Percentiles rank a stretch among this genome's conserved stretches.
Conservation (phyloP, 2,797 vertebrate genomes). For the Coreius guichenoti region DNA sequence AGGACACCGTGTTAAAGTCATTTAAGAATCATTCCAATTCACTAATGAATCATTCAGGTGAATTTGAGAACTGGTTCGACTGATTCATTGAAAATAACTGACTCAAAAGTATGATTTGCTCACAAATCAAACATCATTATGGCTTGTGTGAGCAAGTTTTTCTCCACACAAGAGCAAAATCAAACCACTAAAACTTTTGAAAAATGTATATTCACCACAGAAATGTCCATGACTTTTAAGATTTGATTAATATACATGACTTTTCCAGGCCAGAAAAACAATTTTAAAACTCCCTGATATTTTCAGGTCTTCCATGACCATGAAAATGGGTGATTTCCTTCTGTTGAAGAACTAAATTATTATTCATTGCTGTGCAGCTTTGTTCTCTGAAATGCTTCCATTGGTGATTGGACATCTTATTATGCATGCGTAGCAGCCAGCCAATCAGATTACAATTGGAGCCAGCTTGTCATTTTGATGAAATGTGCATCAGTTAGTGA, state of each 20-base stretch:
- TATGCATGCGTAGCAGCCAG: not conserved
- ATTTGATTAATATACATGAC: conserved; percentile 27
- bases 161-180: not conserved
- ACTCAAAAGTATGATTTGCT: not conserved
- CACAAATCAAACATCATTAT: not conserved
- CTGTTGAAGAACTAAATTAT: conserved; percentile 8
- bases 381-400: conserved; percentile 1
- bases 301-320: conserved; percentile 15
- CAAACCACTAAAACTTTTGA: not conserved
- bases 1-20: not conserved
- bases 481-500: not conserved
- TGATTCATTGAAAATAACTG: not conserved
- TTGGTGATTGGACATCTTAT: conserved; percentile 9
- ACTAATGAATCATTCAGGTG: not conserved
- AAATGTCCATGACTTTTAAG: not conserved
- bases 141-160: not conserved
- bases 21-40: not conserved
- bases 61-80: not conserved
- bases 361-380: conserved; percentile 5
- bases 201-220: not conserved
- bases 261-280: not conserved
- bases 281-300: conserved; percentile 28
- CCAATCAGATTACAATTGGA: conserved; percentile 9
- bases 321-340: conserved; percentile 16
- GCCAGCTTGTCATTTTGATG: not conserved